Conservation (phyloP, 30 jellyfish, hydroid and myxozoan genomes). For the Mastigias papua region DNA sequence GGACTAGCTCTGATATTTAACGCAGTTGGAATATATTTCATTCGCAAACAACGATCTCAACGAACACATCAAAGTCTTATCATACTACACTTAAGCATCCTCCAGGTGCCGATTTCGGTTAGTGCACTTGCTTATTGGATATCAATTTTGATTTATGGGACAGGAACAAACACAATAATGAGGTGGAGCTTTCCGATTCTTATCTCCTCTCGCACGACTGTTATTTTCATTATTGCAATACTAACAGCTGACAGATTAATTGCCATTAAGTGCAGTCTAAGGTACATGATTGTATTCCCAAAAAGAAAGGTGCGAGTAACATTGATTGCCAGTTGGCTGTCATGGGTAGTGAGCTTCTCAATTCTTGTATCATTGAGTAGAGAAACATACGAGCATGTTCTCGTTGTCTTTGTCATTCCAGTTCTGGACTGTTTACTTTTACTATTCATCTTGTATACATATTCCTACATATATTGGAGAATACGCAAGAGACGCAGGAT, state of each 20-base stretch:
- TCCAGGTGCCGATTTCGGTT: not conserved
- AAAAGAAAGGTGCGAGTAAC: not conserved
- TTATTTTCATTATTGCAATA: not conserved
- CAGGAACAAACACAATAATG: too few relatives aligned
- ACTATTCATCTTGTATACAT: not conserved
- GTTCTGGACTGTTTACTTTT: not conserved
- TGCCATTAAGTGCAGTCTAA: not conserved
- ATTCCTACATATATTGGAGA: not conserved
- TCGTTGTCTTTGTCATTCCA: not conserved
- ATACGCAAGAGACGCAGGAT: not conserved
- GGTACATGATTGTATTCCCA: not conserved
- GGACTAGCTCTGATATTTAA: not conserved
- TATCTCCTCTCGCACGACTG: not conserved
- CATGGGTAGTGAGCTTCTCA: not conserved
- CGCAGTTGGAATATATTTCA: not conserved
- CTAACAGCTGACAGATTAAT: not conserved
- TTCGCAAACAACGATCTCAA: not conserved
- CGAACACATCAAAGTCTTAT: constrained; percentile 21
- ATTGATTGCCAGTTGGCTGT: not conserved
- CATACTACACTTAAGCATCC: not conserved
- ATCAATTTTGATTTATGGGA: not conserved
- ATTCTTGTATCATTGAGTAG: not conserved
- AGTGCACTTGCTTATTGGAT: not conserved
- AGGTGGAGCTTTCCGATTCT: too few relatives aligned
- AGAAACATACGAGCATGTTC: not conserved